phyloP scores from a whole-genome alignment of 2,888 invertebrate species.

The Dasysyrphus tricinctus region DNA sequence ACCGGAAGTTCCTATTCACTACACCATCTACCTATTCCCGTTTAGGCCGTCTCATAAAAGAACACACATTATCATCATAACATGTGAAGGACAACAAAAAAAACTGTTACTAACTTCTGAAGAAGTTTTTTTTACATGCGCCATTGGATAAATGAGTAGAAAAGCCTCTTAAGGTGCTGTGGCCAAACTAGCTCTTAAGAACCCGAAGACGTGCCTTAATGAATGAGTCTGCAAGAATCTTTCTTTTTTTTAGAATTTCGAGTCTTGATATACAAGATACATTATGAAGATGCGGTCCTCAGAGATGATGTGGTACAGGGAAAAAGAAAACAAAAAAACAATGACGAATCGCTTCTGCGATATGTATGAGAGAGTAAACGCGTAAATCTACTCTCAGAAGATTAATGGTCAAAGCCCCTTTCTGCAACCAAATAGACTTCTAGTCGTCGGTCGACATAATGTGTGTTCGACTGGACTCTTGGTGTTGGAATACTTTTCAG shows the following conservation, averaged over 20 bases:
- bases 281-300: conserved; percentile 8
- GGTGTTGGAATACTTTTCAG: conserved; percentile 36
- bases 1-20: conserved; percentile 69
- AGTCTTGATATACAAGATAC: conserved; percentile 24
- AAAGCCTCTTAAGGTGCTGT: conserved; percentile 1
- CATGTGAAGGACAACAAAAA: conserved; percentile 39
- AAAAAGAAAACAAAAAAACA: conserved; percentile 3
- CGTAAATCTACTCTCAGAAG: conserved; percentile 56
- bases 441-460: conserved; percentile 19
- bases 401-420: conserved; percentile 67
- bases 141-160: conserved; percentile 1
- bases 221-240: conserved; percentile 68
- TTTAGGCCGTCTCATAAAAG: conserved; percentile 25
- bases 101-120: conserved; percentile 63
- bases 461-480: not conserved
- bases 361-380: conserved; percentile 40
- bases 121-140: conserved; percentile 66
- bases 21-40: conserved; percentile 26
- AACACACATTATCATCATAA: conserved; percentile 30
- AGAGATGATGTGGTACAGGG: conserved; percentile 23
- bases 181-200: conserved; percentile 18
- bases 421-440: conserved; percentile 57
- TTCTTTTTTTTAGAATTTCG: conserved; percentile 40
- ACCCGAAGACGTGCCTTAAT: conserved; percentile 48
- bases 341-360: conserved; percentile 57